phyloP scores from a whole-genome alignment of 1,140 invertebrate genomes.

The Atta cephalotes region DNA sequence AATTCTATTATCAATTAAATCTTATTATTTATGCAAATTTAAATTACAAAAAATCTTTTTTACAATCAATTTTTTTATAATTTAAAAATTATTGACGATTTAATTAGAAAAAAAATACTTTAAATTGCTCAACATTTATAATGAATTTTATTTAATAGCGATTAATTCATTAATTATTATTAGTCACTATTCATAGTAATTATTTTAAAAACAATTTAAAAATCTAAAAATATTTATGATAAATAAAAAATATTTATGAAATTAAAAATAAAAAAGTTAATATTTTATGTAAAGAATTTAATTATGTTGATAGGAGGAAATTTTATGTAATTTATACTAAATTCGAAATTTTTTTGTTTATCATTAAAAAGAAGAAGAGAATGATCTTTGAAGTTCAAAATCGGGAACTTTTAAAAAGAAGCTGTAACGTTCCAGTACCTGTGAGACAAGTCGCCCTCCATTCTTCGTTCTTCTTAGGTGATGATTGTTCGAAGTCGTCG shows the following conservation, averaged over 20 bases:
- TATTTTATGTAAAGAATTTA: neutral
- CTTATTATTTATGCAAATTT: neutral
- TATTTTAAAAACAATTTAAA: neutral
- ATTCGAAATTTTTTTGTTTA: neutral
- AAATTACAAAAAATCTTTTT: neutral
- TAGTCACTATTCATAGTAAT: neutral
- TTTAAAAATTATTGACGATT: too few species aligned
- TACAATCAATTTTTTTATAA: too few species aligned
- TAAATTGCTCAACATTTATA: too few species aligned
- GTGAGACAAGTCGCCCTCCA: slow-evolving; percentile 31
- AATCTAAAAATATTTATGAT: neutral
- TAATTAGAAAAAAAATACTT: too few species aligned
- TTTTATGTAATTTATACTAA: neutral
- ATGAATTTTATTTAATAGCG: too few species aligned
- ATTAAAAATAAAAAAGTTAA: slow-evolving; percentile 4
- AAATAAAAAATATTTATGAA: neutral
- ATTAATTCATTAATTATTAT: too few species aligned
- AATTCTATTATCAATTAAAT: slow-evolving; percentile 2
- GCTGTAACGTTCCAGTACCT: slow-evolving; percentile 40
- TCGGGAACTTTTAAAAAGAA: slow-evolving; percentile 7
- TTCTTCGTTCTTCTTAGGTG: slow-evolving; percentile 2
- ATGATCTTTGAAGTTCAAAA: neutral
- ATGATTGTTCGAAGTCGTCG: slow-evolving; percentile 61
- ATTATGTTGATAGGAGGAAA: neutral
- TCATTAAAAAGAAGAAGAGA: neutral